These are phyloP conservation scores for Drosophila arizonae DNA, from an alignment of 1,140 invertebrate genomes.

Conservation along the genomic window DNA sequence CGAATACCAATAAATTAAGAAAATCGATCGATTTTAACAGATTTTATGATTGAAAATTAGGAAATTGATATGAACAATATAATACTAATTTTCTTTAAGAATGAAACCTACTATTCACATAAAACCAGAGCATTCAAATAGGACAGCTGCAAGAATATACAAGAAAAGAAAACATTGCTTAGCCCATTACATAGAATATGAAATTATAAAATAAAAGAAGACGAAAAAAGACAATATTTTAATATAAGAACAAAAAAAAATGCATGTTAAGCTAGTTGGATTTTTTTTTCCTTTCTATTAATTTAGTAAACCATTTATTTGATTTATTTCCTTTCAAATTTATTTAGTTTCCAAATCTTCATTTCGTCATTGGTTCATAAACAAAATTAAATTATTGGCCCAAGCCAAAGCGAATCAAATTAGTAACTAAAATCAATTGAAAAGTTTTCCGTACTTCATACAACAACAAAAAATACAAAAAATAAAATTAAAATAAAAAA, in stretches of 20 bases:
- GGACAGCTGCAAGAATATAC: slow-evolving; percentile 8
- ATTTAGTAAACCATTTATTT: slow-evolving; percentile 28
- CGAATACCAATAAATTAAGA: too few relatives aligned
- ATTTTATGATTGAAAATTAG: too few relatives aligned
- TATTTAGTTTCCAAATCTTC: slow-evolving; percentile 33
- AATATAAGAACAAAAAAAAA: slow-evolving; percentile 35
- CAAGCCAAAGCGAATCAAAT: slow-evolving; percentile 42
- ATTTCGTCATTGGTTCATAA: slow-evolving; percentile 68
- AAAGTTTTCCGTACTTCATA: slow-evolving; percentile 22
- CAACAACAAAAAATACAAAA: slow-evolving; percentile 22
- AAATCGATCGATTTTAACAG: too few relatives aligned
- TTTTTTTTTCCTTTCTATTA: slow-evolving; percentile 1
- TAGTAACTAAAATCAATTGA: slow-evolving; percentile 50
- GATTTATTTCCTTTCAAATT: slow-evolving; percentile 18
- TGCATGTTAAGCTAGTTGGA: slow-evolving; percentile 49
- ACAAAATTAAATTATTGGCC: slow-evolving; percentile 40
- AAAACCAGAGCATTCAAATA: background rate
- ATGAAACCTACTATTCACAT: background rate
- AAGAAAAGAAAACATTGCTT: slow-evolving; percentile 15
- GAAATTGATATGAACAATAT: too few relatives aligned
- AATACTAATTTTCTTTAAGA: background rate
- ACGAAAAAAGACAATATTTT: slow-evolving; percentile 1
- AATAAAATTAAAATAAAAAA: slow-evolving; percentile 3
- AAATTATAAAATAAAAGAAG: slow-evolving; percentile 4
- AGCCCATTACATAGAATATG: slow-evolving; percentile 15